Base-by-base conservation (phyloP, 2,888 invertebrate species). In the Campoplex nolae region DNA sequence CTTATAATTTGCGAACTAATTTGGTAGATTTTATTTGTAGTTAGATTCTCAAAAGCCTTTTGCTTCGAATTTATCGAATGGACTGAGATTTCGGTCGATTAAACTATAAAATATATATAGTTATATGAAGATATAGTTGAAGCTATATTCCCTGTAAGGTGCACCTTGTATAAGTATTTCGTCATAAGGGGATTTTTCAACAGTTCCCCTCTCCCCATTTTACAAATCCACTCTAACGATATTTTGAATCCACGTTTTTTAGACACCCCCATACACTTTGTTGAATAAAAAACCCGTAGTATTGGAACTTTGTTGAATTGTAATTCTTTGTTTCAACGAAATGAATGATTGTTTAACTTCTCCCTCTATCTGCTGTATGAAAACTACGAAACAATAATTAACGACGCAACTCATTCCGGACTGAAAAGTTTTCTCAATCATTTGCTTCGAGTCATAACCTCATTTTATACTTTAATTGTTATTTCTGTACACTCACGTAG, bases 1-100 rank as follows among this genome's bases (percentile, higher is more conserved):
- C 32, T 62, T 62, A 1, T 32, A 32, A 16, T 62, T 32, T 32
- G 62, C 62, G 32, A 28, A 32, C 28, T 32, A 9, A 13, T 62
- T 62, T 62, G 16, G 16, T 62, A 32, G 62, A 16, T 62, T 58
- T 62, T 32, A 62, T 62, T 62, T 32, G 62, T 62, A 62, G 62
- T 62, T 62, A 62, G 62, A 32, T 62, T 62, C 32, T 23, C 23
- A 23, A 23, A 32, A 51, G 32, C 32, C 32, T 16, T 32, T 16
- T 32, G 32, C 32, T 62, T 62, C 62, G 13, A 32, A 32, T 62
- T 28, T 11, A 32, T 32, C 4, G 6, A 62, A 32, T 32, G 13
- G 32, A 58, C 58, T 28, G 28, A 56, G 11, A 1, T 58, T 62
- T 62, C 6, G 7, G 28, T 16, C 32, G 16, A 62, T 32, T 32